A percentile compares a stretch with the other conserved stretches of the same genome.
phyloP scores from a whole-genome alignment of 2,797 vertebrate genomes.

The Pogoniulus pusillus region DNA sequence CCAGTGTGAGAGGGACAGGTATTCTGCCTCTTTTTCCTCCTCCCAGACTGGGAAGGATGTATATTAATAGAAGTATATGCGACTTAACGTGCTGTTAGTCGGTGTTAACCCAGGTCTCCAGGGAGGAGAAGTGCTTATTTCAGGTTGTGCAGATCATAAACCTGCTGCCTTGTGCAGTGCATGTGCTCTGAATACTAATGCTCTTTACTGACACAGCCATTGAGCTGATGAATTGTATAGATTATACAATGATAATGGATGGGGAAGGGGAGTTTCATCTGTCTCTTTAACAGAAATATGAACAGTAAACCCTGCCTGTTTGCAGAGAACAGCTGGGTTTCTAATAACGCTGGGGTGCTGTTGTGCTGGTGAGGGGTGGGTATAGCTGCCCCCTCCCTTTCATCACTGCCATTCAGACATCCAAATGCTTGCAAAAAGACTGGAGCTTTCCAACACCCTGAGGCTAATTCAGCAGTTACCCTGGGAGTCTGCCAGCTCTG shows the following conservation, averaged over 20 bases:
- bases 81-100: background rate
- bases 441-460: background rate
- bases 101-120: background rate
- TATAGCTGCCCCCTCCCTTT: background rate
- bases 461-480: background rate
- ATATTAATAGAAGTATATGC: background rate
- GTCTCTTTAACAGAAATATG: constrained; percentile 35
- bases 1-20: background rate
- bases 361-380: background rate
- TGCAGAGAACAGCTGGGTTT: constrained; percentile 34
- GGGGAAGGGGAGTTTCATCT: constrained; percentile 40
- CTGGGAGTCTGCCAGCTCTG: background rate
- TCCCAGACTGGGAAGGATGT: background rate
- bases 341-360: background rate
- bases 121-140: constrained; percentile 40
- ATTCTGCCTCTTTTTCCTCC: background rate
- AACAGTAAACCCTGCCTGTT: constrained; percentile 30
- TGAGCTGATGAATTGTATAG: constrained; percentile 43
- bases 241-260: constrained; percentile 17
- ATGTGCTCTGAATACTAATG: constrained; percentile 43
- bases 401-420: background rate
- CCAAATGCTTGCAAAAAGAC: background rate
- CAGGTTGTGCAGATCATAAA: constrained; percentile 42
- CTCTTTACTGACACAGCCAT: constrained; percentile 8
- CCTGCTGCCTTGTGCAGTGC: constrained; percentile 32